Evolutionary conservation across 2,888 invertebrate genomes (phyloP).

Genomic region (Seira sanloemensis): DNA sequence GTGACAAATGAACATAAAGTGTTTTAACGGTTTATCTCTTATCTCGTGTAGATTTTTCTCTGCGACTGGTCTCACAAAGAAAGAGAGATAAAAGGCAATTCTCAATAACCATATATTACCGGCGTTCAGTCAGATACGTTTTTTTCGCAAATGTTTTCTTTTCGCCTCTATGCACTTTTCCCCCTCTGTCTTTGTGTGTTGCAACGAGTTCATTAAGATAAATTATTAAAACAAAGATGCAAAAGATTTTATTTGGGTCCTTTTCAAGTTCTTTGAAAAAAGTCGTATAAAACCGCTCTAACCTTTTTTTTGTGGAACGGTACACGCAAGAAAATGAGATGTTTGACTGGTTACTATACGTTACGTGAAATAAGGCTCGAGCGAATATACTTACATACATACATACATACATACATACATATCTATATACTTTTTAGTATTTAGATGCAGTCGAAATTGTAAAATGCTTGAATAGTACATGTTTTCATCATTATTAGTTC

Average conservation of each 20-base stretch:
- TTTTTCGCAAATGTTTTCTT: too few relatives aligned
- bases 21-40: slow-evolving; percentile 3
- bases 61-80: neutral
- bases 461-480: neutral
- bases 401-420: too few relatives aligned
- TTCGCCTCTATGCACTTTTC: slow-evolving; percentile 4
- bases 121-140: too few relatives aligned
- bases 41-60: neutral
- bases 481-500: neutral
- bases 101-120: neutral
- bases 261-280: slow-evolving; percentile 13
- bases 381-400: neutral
- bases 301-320: slow-evolving; percentile 13
- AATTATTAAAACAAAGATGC: slow-evolving; percentile 4
- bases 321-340: slow-evolving; percentile 18
- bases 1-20: slow-evolving; percentile 1
- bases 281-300: neutral
- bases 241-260: slow-evolving; percentile 1
- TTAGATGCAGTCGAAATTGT: neutral
- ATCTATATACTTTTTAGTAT: neutral
- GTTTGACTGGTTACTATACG: slow-evolving; percentile 34
- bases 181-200: too few relatives aligned
- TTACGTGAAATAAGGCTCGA: neutral
- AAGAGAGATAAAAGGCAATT: neutral
- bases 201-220: neutral